phyloP scores from a whole-genome alignment of 2,797 vertebrate genomes.

The Lepus oiostolus region DNA sequence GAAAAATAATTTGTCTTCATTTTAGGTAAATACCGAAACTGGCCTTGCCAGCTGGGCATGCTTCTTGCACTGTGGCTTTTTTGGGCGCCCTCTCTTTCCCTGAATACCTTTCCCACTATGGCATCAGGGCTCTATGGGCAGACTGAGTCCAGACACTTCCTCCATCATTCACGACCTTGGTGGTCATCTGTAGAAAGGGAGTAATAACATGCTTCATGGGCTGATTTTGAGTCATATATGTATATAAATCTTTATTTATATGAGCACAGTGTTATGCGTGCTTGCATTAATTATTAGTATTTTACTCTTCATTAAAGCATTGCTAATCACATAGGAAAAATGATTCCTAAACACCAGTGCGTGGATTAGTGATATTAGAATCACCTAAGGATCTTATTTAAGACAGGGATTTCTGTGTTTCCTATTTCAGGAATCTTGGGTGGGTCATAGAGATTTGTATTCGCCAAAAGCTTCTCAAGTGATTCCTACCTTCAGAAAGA shows the following conservation, averaged over 20 bases:
- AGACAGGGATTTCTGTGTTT: not conserved
- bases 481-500: not conserved
- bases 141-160: not conserved
- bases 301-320: not conserved
- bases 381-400: not conserved
- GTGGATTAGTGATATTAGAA: not conserved
- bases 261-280: not conserved
- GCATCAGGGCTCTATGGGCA: not conserved
- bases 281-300: not conserved
- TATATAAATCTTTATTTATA: not conserved
- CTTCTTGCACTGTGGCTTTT: constrained; percentile 2
- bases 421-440: not conserved
- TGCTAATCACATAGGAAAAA: not conserved
- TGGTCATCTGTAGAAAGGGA: not conserved
- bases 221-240: not conserved
- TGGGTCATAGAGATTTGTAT: not conserved
- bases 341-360: not conserved
- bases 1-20: constrained; percentile 66
- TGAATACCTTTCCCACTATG: not conserved
- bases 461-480: not conserved
- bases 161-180: not conserved
- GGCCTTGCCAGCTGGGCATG: not conserved
- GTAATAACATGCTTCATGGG: not conserved
- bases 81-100: not conserved
- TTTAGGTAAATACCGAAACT: constrained; percentile 58